These are phyloP conservation scores for Orientallactaga sibirica DNA, from an alignment of 2,797 vertebrate genomes.

Conservation along the genomic window DNA sequence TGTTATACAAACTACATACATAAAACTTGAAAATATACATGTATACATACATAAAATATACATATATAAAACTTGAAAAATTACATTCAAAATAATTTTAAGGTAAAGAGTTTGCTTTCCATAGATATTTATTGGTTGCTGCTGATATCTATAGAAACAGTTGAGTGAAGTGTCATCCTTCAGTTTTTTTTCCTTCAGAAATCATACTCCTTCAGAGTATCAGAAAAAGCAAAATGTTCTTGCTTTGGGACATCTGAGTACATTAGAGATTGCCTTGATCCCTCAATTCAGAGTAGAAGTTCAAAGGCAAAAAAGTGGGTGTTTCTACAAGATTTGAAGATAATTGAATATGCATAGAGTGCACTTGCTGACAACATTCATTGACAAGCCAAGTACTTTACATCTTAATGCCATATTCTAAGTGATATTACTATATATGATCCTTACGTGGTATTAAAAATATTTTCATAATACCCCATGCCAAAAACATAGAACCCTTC, in stretches of 20 bases:
- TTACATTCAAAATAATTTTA: slow-evolving; percentile 49
- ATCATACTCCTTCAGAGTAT: background rate
- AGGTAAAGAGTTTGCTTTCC: background rate
- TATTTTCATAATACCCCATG: background rate
- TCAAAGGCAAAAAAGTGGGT: slow-evolving; percentile 12
- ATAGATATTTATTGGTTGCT: background rate
- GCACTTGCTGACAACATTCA: background rate
- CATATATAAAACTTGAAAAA: background rate
- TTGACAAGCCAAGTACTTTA: background rate
- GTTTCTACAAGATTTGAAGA: background rate
- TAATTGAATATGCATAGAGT: background rate
- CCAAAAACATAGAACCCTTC: background rate
- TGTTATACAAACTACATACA: background rate
- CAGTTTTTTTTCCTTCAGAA: background rate
- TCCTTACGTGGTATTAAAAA: background rate
- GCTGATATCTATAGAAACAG: background rate
- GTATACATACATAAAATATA: too few relatives aligned
- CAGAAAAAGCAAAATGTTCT: slow-evolving; percentile 1
- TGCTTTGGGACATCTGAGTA: slow-evolving; percentile 20
- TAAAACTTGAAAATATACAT: too few relatives aligned
- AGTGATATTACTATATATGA: background rate
- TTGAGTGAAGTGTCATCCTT: background rate
- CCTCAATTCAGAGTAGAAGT: background rate
- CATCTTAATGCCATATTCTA: background rate
- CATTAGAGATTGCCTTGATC: background rate